These are phyloP conservation scores for Poeciliopsis occidentalis DNA, from an alignment of 2,113 vertebrate species.

Conservation along the genomic window DNA sequence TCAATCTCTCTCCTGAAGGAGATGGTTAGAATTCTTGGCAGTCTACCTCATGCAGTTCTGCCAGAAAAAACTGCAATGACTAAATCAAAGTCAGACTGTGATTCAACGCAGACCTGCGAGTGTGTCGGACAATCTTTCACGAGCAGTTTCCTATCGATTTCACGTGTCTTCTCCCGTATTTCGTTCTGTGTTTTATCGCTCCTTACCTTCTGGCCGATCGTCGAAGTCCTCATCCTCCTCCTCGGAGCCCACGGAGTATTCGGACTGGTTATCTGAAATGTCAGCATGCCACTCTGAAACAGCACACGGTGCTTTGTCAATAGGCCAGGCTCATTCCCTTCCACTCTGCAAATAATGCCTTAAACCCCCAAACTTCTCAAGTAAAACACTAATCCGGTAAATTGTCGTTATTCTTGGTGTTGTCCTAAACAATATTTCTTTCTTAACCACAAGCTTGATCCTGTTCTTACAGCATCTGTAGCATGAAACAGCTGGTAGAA, in stretches of 20 bases:
- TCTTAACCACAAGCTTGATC: background rate
- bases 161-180: background rate
- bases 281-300: constrained; percentile 86
- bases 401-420: background rate
- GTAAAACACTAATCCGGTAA: background rate
- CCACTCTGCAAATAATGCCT: constrained; percentile 46
- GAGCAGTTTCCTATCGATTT: constrained; percentile 9
- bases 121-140: background rate
- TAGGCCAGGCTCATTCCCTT: constrained; percentile 67
- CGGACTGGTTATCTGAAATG: constrained; percentile 94
- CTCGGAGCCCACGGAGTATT: constrained; percentile 93
- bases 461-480: background rate
- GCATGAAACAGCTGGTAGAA: background rate
- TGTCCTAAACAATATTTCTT: background rate
- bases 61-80: constrained; percentile 53
- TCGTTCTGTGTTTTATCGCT: background rate
- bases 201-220: constrained; percentile 89
- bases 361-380: background rate
- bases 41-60: background rate
- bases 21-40: constrained; percentile 50
- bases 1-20: constrained; percentile 6
- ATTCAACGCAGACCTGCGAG: constrained; percentile 56
- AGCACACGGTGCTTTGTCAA: constrained; percentile 70
- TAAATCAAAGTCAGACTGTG: constrained; percentile 57
- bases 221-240: constrained; percentile 96